Conservation (phyloP, 2,113 vertebrate genomes). For the Lonchura striata region DNA sequence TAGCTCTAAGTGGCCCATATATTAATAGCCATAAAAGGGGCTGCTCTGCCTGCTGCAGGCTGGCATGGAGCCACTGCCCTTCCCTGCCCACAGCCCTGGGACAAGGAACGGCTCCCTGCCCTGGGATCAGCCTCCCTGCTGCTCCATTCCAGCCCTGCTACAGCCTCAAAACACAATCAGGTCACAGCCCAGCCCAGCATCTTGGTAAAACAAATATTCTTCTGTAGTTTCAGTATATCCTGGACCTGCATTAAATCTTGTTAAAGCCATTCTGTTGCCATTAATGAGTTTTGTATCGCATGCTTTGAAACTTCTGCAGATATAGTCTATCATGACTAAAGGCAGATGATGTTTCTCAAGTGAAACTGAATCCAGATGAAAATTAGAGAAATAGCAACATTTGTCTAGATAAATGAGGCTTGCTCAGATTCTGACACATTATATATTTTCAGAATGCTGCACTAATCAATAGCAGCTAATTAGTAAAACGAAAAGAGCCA, state of each 20-base stretch:
- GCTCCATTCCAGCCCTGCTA: neutral
- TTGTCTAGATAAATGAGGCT: neutral
- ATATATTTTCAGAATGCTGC: neutral
- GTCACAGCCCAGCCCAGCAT: neutral
- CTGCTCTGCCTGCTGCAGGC: neutral
- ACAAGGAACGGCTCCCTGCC: neutral
- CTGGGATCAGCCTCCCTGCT: neutral
- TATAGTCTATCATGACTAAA: neutral
- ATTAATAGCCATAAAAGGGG: neutral
- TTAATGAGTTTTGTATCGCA: neutral
- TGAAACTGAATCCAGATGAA: neutral
- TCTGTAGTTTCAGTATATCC: neutral
- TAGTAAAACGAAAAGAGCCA: neutral
- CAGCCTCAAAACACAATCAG: neutral
- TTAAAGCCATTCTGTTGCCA: neutral
- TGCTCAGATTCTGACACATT: neutral
- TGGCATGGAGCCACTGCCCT: neutral
- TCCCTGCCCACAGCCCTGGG: neutral
- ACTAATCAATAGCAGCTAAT: conserved; percentile 14
- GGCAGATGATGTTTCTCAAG: neutral
- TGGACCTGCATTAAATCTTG: neutral
- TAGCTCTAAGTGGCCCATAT: neutral
- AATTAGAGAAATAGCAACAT: neutral
- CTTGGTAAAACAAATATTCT: neutral
- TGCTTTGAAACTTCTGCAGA: neutral